Evolutionary conservation across 2,888 invertebrate species (phyloP), one percentile per base, ranked within the genome.

Genomic region (Apamea crenata): DNA sequence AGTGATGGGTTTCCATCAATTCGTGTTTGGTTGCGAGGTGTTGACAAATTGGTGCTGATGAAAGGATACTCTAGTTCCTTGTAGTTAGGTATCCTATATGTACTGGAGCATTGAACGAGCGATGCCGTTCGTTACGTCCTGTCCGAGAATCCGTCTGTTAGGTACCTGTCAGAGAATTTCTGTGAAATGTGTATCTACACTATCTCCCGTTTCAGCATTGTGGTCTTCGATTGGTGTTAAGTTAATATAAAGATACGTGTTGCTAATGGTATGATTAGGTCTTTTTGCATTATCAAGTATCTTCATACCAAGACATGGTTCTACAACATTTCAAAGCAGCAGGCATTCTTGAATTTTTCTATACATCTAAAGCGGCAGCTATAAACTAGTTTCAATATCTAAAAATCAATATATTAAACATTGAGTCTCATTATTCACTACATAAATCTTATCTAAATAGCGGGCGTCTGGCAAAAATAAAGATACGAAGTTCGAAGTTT

Each of bases 391-490:
- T 65, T 18, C 47, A 82, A 65, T 81, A 65, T 59, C 32, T 44
- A 69, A 81, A 82, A 83, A 50, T 47, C 56, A n/a, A 74, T 86
- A 67, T 36, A 65, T 66, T 44, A 29, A 69, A 69, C 59, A 29
- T 56, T 14, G 36, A 74, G 59, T 53, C 50, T 63, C 75, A 86
- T 86, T 75, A 82, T 67, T 80, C 75, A 79, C 72, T 59, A 78
- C 66, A 80, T 83, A 88, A 74, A 81, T 77, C 63, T 85, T 76
- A 86, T 88, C 86, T 76, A 72, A 85, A 88, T 44, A 78, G 72
- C 78, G n/a, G 77, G 67, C 78, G 82, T 89, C 82, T 87, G 84
- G 77, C 59, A 73, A 89, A 87, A 87, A 84, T 87, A 84, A 80
- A 82, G 81, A 80, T 82, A 85, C 36, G 40, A 36, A 77, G 78